phyloP scores from a whole-genome alignment of 2,797 vertebrate species.

The Galaxias olidus region DNA sequence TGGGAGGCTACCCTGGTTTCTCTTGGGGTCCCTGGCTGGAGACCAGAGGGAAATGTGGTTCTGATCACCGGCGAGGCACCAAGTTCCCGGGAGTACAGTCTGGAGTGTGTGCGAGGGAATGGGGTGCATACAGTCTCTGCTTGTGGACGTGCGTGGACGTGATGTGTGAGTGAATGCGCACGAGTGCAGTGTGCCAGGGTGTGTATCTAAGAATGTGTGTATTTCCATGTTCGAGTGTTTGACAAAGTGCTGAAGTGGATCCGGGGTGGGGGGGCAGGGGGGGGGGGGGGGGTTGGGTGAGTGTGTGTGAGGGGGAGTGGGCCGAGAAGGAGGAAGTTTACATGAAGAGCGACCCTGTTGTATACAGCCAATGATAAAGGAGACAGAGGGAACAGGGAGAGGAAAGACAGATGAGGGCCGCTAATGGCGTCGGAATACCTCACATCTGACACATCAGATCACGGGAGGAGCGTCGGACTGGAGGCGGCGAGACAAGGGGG shows the following conservation, averaged over 20 bases:
- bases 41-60: conserved; percentile 68
- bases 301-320: conserved; percentile 45
- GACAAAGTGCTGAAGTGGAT: conserved; percentile 40
- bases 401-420: background rate
- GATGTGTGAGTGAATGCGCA: conserved; percentile 13
- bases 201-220: conserved; percentile 13
- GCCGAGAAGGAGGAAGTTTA: conserved; percentile 69
- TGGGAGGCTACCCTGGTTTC: conserved; percentile 54
- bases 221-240: conserved; percentile 8
- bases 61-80: conserved; percentile 53
- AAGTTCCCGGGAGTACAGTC: background rate
- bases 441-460: conserved; percentile 26
- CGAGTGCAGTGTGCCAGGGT: conserved; percentile 11
- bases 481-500: too few species aligned
- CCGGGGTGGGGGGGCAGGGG: too few species aligned
- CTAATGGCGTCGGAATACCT: conserved; percentile 8
- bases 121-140: conserved; percentile 1
- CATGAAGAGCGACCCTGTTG: conserved; percentile 48
- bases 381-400: background rate
- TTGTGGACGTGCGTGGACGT: conserved; percentile 16
- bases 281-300: conserved; percentile 46
- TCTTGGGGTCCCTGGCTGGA: conserved; percentile 55
- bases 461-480: too few species aligned
- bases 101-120: conserved; percentile 20
- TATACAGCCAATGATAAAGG: conserved; percentile 54